phyloP scores from a whole-genome alignment of 2,113 vertebrate genomes.

The Sebastes fasciatus region DNA sequence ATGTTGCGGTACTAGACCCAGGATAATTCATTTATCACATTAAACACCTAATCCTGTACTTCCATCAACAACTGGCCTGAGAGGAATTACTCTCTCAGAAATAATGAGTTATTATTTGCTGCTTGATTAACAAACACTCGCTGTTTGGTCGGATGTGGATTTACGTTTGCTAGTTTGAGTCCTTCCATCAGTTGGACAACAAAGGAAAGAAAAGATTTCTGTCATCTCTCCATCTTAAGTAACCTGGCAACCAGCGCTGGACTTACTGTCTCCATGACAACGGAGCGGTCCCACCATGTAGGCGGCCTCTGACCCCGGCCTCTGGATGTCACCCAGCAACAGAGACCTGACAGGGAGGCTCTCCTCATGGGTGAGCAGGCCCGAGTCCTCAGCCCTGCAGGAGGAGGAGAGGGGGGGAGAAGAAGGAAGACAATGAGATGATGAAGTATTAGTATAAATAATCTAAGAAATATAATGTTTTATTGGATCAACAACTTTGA shows the following conservation, averaged over 20 bases:
- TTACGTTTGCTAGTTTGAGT: not conserved
- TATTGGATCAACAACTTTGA: not conserved
- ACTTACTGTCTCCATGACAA: slow-evolving; percentile 86
- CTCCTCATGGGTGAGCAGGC: slow-evolving; percentile 91
- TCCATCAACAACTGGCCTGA: not conserved
- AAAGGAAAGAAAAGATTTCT: not conserved
- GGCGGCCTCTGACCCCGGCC: slow-evolving; percentile 90
- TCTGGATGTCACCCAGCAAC: slow-evolving; percentile 89
- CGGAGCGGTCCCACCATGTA: slow-evolving; percentile 92
- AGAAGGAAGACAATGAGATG: not conserved
- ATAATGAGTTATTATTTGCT: not conserved
- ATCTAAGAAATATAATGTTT: not conserved
- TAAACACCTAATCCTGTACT: not conserved
- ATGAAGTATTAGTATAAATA: not conserved
- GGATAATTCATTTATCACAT: slow-evolving; percentile 11
- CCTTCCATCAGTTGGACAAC: not conserved
- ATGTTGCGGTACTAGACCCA: not conserved
- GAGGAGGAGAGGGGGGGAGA: not conserved
- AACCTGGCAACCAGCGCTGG: slow-evolving; percentile 15
- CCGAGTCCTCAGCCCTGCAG: slow-evolving; percentile 92
- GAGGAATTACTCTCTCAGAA: not conserved
- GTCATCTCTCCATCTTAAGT: slow-evolving; percentile 4
- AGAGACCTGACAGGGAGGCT: slow-evolving; percentile 91
- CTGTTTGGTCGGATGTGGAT: not conserved
- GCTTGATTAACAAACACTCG: not conserved